These are phyloP conservation scores for Epirrhoe alternata DNA, from an alignment of 2,888 invertebrate species.

Conservation along the genomic window DNA sequence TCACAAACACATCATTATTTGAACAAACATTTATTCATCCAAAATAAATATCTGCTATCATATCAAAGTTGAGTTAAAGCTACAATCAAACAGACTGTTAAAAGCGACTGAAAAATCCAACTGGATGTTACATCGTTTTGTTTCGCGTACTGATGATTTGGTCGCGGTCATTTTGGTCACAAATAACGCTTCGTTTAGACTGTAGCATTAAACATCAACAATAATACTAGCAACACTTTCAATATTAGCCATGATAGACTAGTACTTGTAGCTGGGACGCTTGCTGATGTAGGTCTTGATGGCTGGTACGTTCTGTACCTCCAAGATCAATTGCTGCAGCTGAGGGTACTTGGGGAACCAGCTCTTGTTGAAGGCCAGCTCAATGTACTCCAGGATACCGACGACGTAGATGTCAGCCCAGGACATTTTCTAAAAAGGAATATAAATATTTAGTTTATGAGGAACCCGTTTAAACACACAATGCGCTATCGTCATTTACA, in stretches of 20 bases:
- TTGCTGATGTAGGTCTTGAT: constrained; percentile 55
- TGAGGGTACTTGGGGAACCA: constrained; percentile 50
- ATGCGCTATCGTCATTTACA: too few species aligned
- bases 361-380: constrained; percentile 50
- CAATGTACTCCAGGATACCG: constrained; percentile 52
- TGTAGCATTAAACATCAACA: neutral
- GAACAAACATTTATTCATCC: constrained; percentile 11
- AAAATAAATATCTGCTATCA: neutral
- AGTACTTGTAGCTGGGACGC: constrained; percentile 51
- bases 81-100: neutral
- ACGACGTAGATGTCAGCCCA: constrained; percentile 58
- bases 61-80: neutral
- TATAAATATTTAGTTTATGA: too few species aligned
- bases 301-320: constrained; percentile 52
- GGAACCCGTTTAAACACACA: too few species aligned
- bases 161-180: neutral
- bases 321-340: constrained; percentile 46
- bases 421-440: constrained; percentile 41
- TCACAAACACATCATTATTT: neutral
- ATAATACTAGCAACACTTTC: neutral
- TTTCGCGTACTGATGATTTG: neutral
- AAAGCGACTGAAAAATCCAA: neutral
- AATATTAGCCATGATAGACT: neutral
- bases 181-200: neutral
- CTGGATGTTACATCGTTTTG: neutral